Evolutionary conservation across 2,888 invertebrate species (phyloP), one percentile per base, ranked within the genome.

Genomic region (Sarcophaga carnaria): DNA sequence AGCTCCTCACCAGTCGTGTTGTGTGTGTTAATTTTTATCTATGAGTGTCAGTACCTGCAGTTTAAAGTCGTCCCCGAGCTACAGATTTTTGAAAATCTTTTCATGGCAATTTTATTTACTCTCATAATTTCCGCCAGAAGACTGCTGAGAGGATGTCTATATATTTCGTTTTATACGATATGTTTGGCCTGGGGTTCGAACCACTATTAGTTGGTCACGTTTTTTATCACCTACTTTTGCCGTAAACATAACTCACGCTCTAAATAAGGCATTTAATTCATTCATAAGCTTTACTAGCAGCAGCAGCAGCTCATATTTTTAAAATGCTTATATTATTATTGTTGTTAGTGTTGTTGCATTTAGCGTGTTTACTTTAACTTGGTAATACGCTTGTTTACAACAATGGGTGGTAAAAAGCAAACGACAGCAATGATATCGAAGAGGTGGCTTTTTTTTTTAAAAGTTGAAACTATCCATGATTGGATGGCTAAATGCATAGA

Each of bases 221-320:
- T 20, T 22, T 22, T 10, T 8, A 37, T 20, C 2, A 12, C n/a
- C 25, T 14, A 47, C 10, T 1, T 45, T 74, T 60, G 11, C n/a
- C 47, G 67, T 45, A 64, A 77, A 81, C 69, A 85, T 74, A 78
- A 66, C 60, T 81, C 75, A 78, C 75, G 85, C 70, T 70, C 78
- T 70, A 70, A 78, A 81, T 81, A 74, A 60, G 45, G 25, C 63
- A 82, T 66, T 77, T 77, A 66, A 66, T 80, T 85, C 80, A 80
- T 84, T 85, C 71, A 80, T 71, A 63, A 77, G 66, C 54, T 80
- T 71, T 72, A 62, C 14, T 54, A 77, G 70, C 69, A 62, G 63
- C 47, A 62, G 63, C 47, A 71, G 37, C 14, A 47, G 59, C 47
- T 66, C 20, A 69, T 17, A 59, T 77, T 72, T 64, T 59, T 14